phyloP scores from a whole-genome alignment of 1,140 invertebrate species.

The Andricus grossulariae region DNA sequence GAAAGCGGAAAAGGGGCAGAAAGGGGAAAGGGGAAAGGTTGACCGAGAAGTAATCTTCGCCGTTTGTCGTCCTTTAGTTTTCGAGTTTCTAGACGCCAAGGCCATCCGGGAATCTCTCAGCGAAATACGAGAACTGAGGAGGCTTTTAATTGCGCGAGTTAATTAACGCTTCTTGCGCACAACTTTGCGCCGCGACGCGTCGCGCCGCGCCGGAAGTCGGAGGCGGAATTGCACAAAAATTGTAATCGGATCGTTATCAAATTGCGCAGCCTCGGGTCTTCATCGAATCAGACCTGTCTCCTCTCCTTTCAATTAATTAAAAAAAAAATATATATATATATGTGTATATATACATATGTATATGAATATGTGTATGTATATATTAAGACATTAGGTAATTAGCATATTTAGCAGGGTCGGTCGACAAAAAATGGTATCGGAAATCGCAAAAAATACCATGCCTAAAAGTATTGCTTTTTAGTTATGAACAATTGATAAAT shows the following conservation, averaged over 20 bases:
- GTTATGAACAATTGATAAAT: no score
- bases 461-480: no score
- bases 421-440: no score
- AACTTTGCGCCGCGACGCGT: not conserved
- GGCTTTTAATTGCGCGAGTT: slow-evolving; percentile 28
- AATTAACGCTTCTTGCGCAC: slow-evolving; percentile 30
- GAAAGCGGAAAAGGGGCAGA: not conserved
- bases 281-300: not conserved
- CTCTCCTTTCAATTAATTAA: no score
- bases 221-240: slow-evolving; percentile 17
- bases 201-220: not conserved
- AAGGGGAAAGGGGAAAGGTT: not conserved
- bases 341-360: no score
- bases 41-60: slow-evolving; percentile 13
- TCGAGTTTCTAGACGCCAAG: slow-evolving; percentile 26
- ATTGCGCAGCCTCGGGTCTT: slow-evolving; percentile 5
- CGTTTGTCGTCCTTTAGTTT: slow-evolving; percentile 24
- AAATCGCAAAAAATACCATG: no score
- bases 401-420: no score
- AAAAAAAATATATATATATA: no score
- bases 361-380: no score
- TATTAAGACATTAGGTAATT: no score
- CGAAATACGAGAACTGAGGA: slow-evolving; percentile 26
- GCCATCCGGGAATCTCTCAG: slow-evolving; percentile 24
- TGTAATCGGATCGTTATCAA: slow-evolving; percentile 29